A percentile compares a stretch with the other conserved stretches of the same genome.
Evolutionary conservation across 2,113 vertebrate species (phyloP).

Genomic region (Megaceryle maxima): DNA sequence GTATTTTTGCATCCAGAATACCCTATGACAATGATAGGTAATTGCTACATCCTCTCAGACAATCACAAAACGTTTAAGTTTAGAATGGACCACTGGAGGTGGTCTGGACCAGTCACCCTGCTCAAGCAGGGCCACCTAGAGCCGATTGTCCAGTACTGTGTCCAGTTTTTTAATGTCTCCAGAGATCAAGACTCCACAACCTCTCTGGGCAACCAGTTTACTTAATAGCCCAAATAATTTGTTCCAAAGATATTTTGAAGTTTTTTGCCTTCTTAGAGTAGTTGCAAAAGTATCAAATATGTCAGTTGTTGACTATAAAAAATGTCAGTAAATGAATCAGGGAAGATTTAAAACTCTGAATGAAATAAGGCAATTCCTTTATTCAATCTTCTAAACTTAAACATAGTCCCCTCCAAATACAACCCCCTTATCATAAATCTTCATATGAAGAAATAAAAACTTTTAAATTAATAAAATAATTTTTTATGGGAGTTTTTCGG

Average conservation of each 20-base stretch:
- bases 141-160: neutral
- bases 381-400: neutral
- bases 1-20: slow-evolving; percentile 11
- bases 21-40: slow-evolving; percentile 12
- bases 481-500: neutral
- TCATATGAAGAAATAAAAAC: neutral
- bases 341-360: neutral
- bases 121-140: neutral
- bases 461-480: neutral
- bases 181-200: neutral
- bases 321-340: neutral
- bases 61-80: neutral
- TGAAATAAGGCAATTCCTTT: neutral
- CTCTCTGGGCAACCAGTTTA: neutral
- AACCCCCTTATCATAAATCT: neutral
- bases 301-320: neutral
- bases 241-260: neutral
- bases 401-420: neutral
- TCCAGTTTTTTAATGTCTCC: neutral
- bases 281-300: neutral
- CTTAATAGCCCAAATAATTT: neutral
- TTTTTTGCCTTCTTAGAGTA: neutral
- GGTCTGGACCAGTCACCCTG: neutral
- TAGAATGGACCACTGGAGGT: neutral
- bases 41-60: neutral